phyloP scores from a whole-genome alignment of 1,140 invertebrate genomes.

The Chionoecetes opilio region DNA sequence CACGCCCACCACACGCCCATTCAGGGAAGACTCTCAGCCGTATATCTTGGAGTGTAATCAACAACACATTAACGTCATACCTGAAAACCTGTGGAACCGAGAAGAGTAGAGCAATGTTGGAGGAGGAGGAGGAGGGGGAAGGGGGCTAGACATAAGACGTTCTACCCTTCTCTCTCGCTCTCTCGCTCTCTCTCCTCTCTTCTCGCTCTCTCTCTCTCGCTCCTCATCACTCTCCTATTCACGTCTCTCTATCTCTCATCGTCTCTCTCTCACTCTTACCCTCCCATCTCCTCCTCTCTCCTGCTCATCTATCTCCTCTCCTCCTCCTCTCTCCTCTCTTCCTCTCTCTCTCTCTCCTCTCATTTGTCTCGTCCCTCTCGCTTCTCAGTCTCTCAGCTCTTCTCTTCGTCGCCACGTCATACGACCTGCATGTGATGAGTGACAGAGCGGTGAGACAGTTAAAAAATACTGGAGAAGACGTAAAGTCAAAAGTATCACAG shows the following conservation, averaged over 20 bases:
- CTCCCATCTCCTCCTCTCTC: background rate
- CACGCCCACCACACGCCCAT: background rate
- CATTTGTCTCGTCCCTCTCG: background rate
- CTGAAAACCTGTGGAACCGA: background rate
- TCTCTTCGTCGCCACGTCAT: too few species aligned
- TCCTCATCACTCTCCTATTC: too few species aligned
- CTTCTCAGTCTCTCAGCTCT: too few species aligned
- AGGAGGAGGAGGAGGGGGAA: background rate
- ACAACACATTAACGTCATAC: constrained; percentile 1
- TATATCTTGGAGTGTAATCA: background rate
- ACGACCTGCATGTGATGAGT: too few species aligned
- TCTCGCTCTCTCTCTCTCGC: too few species aligned
- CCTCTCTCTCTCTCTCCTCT: background rate
- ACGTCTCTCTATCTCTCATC: background rate
- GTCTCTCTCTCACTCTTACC: too few species aligned
- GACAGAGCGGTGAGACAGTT: too few species aligned
- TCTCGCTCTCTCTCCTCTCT: too few species aligned
- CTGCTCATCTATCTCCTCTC: background rate
- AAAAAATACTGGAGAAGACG: too few species aligned
- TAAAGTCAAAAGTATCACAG: too few species aligned
- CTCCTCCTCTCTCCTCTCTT: too few species aligned
- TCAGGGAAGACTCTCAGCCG: background rate
- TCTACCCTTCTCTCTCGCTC: background rate
- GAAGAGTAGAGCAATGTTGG: too few species aligned
- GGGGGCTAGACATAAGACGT: background rate